Evolutionary conservation across 2,888 invertebrate genomes (phyloP).

Genomic region (Diabrotica balteata): DNA sequence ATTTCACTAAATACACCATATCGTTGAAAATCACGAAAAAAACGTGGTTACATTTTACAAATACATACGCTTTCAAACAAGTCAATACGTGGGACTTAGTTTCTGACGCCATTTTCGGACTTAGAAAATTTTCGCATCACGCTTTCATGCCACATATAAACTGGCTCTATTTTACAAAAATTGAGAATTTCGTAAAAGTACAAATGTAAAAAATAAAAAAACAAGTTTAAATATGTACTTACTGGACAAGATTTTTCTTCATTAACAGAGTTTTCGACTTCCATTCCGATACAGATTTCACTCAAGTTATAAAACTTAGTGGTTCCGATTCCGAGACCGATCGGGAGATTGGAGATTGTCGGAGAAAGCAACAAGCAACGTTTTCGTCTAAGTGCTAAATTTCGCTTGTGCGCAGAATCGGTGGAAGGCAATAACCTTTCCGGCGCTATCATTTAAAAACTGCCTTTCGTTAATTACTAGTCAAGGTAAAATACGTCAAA

Average conservation of each 20-base stretch:
- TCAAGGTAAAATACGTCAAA: conserved; percentile 8
- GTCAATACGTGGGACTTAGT: conserved; percentile 68
- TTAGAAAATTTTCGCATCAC: conserved; percentile 70
- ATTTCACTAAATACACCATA: conserved; percentile 4
- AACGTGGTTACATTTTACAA: conserved; percentile 2
- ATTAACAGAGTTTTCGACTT: conserved; percentile 69
- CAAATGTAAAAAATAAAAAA: conserved; percentile 40
- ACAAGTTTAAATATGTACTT: conserved; percentile 61
- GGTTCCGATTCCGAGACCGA: conserved; percentile 42
- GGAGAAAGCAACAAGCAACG: conserved; percentile 43
- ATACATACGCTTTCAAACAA: conserved; percentile 6
- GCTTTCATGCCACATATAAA: conserved; percentile 63
- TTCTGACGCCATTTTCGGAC: conserved; percentile 90
- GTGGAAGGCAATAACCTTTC: conserved; percentile 47
- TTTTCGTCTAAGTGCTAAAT: conserved; percentile 66
- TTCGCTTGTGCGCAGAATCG: conserved; percentile 69
- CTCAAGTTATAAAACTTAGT: conserved; percentile 42
- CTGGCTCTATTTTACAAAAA: conserved; percentile 39
- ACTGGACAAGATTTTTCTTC: conserved; percentile 67
- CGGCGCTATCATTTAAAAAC: conserved; percentile 41
- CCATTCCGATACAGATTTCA: conserved; percentile 68
- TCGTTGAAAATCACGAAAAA: conserved; percentile 5
- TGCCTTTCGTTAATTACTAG: conserved; percentile 6
- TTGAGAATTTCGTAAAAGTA: conserved; percentile 38
- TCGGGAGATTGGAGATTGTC: conserved; percentile 26